Evolutionary conservation across 2,888 invertebrate genomes (phyloP), one percentile per base, ranked within the genome.

Genomic region (Eulithis prunata): DNA sequence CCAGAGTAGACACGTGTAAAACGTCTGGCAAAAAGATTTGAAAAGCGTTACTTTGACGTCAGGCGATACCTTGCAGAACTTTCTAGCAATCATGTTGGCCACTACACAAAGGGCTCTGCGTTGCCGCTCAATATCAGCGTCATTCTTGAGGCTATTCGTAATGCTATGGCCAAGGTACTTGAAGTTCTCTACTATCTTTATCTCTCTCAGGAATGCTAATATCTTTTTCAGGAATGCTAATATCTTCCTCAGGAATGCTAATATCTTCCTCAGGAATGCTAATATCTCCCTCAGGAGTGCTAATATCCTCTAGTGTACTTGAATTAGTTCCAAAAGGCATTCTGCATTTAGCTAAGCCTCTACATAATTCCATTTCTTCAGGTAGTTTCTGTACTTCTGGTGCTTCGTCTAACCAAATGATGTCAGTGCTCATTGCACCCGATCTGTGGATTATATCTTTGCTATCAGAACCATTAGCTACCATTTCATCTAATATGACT

Each of bases 241-340:
- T 21, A 21, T 21, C 21, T 21, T 2, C 21, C 21, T 21, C 21
- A 21, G 21, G 1, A 21, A 2, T 21, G 21, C 21, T 21, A 21
- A 21, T 21, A 21, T 21, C 21, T 21, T 2, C 21, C 21, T 21
- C 21, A 21, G 21, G 21, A 21, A 21, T 21, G 21, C 21, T 21
- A 21, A 21, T 45, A 45, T 45, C 1, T 45, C 3, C 3, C 45
- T 21, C 21, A 21, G 21, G 21, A 1, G 2, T 21, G 21, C 21
- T 21, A 21, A 21, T 21, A 21, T 21, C 21, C 21, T 21, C 21
- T 21, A 21, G 21, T 2, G 21, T 21, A 53, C n/a, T 53, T 53
- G 56, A 45, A 49, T 49, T 54, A 36, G 6, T 45, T 21, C 58
- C 59, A 41, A 69, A 69, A 21, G 69, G 69, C 41, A 54, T 14